A percentile compares a stretch with the other conserved stretches of the same genome.
Evolutionary conservation across 2,113 vertebrate genomes (phyloP).

Genomic region (Spilogale gracilis): DNA sequence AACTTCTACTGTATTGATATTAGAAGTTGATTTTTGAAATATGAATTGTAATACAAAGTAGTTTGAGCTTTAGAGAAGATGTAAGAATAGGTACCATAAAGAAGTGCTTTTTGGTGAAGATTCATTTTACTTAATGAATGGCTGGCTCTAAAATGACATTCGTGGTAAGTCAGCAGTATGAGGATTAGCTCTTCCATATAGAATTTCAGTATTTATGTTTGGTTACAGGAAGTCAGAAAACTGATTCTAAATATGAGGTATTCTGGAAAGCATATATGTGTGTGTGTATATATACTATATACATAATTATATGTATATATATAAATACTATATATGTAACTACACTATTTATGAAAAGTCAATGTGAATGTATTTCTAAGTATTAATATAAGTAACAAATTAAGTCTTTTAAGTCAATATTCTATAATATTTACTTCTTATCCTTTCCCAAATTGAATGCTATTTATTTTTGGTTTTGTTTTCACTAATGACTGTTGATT

Average conservation of each 20-base stretch:
- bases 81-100: neutral
- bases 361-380: neutral
- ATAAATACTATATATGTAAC: neutral
- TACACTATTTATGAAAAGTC: neutral
- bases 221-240: neutral
- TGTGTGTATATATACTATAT: neutral
- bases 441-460: neutral
- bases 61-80: neutral
- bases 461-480: neutral
- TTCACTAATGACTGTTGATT: neutral
- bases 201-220: neutral
- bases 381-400: neutral
- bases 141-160: neutral
- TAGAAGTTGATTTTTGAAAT: neutral
- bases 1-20: neutral
- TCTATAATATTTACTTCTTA: neutral
- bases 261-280: neutral
- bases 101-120: neutral
- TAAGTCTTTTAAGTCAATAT: neutral
- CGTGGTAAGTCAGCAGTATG: neutral
- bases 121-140: neutral
- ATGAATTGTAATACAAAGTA: neutral
- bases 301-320: neutral
- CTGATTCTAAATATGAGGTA: neutral
- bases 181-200: neutral